Evolutionary conservation across 2,888 invertebrate species (phyloP), one percentile per base, ranked within the genome.

Genomic region (Pherbina coryleti): DNA sequence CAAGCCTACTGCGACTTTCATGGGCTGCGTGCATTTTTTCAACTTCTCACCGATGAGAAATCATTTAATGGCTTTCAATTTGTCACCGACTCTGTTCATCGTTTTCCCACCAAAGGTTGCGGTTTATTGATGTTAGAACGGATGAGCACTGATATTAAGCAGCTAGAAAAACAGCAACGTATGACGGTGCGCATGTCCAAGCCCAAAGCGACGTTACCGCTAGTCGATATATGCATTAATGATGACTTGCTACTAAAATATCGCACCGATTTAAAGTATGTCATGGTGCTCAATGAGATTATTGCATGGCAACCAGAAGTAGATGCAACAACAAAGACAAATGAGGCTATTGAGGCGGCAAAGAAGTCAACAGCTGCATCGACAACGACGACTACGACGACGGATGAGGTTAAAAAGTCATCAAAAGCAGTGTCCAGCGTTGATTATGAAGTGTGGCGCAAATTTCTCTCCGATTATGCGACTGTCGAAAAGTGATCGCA

Each of bases 1-100:
- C 81, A 83, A 28, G 85, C 84, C 53, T 89, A 88, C 72, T 87
- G 88, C 66, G 78, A 84, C 3, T 85, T 86, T 81, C 80, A 85
- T 78, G 84, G 85, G n/a, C 75, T 84, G 3, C 82, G 83, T 22
- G 82, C 83, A 0, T 85, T 85, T 71, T 82, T 86, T 77, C 81
- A 82, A 11, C 83, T 81, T 8, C 80, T 88, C 4, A 83, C 83
- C 31, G 82, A 82, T 67, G 82, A 83, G 31, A 60, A 67, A 8
- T 53, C 78, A 1, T 79, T 85, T 19, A 72, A 82, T 28, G 83
- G 62, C 34, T 76, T 81, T 22, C 83, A 85, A 67, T 80, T 84
- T 0, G 78, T 22, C 31, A 81, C 34, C 77, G 85, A 67, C 79
- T 80, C 71, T 72, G 83, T 80, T 75, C 84, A 69, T 77, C 84